Percentiles rank a stretch among this genome's conserved stretches.
phyloP scores from a whole-genome alignment of 1,140 invertebrate genomes.

The Camponotus vicinus region DNA sequence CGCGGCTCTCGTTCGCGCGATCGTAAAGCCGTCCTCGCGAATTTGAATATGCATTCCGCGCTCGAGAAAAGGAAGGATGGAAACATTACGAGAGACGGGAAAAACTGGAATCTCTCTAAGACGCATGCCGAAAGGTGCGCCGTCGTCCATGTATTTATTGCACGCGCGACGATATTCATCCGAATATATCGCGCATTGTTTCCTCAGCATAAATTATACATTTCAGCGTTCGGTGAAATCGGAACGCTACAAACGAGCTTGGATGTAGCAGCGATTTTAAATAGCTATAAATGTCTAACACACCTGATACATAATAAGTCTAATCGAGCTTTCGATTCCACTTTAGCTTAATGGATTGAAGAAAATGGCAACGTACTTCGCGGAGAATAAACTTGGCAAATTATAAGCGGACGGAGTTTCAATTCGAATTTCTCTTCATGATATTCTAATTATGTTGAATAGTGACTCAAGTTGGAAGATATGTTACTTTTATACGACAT shows the following conservation, averaged over 20 bases:
- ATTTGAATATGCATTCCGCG: conserved; percentile 42
- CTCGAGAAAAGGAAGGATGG: background rate
- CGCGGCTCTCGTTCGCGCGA: conserved; percentile 34
- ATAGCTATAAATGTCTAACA: background rate
- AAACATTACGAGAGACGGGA: conserved; percentile 15
- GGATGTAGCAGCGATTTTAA: background rate
- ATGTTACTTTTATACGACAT: background rate
- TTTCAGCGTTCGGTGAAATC: conserved; percentile 23
- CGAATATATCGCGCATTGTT: background rate
- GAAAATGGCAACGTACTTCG: background rate
- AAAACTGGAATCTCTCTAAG: conserved; percentile 13
- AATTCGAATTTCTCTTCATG: background rate
- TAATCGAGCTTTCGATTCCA: conserved; percentile 18
- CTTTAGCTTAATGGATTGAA: conserved; percentile 2
- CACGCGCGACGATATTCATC: background rate
- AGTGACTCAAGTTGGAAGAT: background rate
- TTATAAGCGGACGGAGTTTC: background rate
- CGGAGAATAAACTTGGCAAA: background rate
- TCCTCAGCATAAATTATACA: background rate
- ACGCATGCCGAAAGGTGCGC: background rate
- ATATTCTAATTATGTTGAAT: background rate
- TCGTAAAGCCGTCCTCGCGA: conserved; percentile 26
- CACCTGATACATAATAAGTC: background rate
- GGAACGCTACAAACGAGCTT: background rate
- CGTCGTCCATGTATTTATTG: background rate